A percentile compares a stretch with the other conserved stretches of the same genome.
These are phyloP conservation scores for Eupithecia subfuscata DNA, from an alignment of 2,888 invertebrate genomes.

Conservation along the genomic window DNA sequence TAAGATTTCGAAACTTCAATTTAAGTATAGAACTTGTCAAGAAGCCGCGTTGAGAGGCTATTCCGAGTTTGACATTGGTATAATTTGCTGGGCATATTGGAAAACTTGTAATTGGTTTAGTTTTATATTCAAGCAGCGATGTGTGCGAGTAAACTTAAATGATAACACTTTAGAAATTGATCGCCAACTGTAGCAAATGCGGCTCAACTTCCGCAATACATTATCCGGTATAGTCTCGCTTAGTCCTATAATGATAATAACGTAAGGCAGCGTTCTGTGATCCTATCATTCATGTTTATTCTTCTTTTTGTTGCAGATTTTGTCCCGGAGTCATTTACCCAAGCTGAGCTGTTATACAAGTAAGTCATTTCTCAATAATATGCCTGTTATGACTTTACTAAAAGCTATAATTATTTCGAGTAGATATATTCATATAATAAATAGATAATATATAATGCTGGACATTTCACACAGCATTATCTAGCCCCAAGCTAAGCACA, in stretches of 20 bases:
- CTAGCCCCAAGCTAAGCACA: too few species aligned
- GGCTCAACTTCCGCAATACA: conserved; percentile 35
- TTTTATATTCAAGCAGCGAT: conserved; percentile 74
- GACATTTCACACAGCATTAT: too few species aligned
- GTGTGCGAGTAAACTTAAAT: conserved; percentile 68
- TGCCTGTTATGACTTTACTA: not conserved
- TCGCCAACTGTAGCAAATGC: conserved; percentile 43
- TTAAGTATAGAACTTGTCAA: conserved; percentile 58
- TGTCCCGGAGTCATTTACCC: conserved; percentile 80
- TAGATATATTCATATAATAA: too few species aligned
- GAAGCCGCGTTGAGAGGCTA: conserved; percentile 65
- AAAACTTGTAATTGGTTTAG: conserved; percentile 82
- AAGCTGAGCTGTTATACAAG: conserved; percentile 74
- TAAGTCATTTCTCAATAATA: conserved; percentile 56
- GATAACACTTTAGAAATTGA: conserved; percentile 65
- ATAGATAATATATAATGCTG: too few species aligned
- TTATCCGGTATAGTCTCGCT: conserved; percentile 26
- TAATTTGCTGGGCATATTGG: conserved; percentile 78
- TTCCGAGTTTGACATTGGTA: conserved; percentile 74
- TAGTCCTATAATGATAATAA: conserved; percentile 31
- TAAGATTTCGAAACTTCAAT: conserved; percentile 61
- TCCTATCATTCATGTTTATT: conserved; percentile 37
- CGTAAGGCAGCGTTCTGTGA: conserved; percentile 27
- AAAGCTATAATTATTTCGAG: not conserved
- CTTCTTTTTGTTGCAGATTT: conserved; percentile 73